phyloP scores from a whole-genome alignment of 2,888 invertebrate species.

The Diloba caeruleocephala region DNA sequence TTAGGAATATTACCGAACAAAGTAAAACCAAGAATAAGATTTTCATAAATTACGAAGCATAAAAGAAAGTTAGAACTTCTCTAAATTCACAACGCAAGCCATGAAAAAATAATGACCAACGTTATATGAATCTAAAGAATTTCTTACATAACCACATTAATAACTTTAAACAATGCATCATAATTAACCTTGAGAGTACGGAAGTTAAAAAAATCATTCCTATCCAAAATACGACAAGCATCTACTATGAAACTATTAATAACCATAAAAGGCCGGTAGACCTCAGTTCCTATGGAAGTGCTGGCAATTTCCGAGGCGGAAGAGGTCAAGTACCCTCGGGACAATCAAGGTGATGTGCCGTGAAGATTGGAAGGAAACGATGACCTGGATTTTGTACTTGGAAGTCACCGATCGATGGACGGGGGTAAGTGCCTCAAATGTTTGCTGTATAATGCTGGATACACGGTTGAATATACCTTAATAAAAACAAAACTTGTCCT shows the following conservation, averaged over 20 bases:
- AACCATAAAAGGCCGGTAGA: constrained; percentile 57
- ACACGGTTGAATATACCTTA: background rate
- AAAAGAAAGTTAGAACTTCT: constrained; percentile 45
- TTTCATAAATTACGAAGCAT: no score
- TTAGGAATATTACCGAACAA: no score
- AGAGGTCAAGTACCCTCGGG: constrained; percentile 67
- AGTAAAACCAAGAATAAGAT: no score
- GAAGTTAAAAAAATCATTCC: constrained; percentile 20
- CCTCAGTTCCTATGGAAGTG: constrained; percentile 62
- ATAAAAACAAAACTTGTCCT: no score
- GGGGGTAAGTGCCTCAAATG: constrained; percentile 28
- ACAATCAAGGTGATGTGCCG: constrained; percentile 63
- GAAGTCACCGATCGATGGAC: constrained; percentile 29
- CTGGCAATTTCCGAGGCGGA: constrained; percentile 70
- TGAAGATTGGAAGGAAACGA: constrained; percentile 69
- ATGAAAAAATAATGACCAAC: constrained; percentile 19
- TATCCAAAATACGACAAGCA: constrained; percentile 22
- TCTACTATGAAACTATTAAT: constrained; percentile 35
- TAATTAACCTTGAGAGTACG: constrained; percentile 37
- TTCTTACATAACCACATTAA: constrained; percentile 21
- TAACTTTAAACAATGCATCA: constrained; percentile 18
- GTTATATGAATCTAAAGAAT: constrained; percentile 32
- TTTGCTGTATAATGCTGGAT: constrained; percentile 22
- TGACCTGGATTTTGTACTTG: constrained; percentile 58
- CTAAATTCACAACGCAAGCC: constrained; percentile 12